Evolutionary conservation across 2,888 invertebrate species (phyloP), one percentile per base, ranked within the genome.

Genomic region (Hypselothyrea guttata): DNA sequence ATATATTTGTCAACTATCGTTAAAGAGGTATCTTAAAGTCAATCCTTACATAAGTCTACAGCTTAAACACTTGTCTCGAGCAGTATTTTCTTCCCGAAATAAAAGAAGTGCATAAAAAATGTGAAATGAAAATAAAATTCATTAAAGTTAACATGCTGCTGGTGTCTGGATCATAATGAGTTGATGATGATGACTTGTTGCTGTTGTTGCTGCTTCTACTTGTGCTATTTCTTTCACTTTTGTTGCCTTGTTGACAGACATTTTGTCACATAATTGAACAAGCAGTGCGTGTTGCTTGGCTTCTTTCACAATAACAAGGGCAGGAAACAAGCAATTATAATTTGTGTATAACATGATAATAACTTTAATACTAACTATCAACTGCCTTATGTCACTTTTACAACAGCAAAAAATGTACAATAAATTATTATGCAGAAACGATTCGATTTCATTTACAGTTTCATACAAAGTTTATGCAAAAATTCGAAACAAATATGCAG

Each of bases 201-300:
- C 60, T 56, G 47, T 53, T 51, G 62, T 46, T 53, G 53, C 47
- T 48, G 40, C 47, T 64, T 64, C 49, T 70, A n/a, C n/a, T n/a
- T n/a, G n/a, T n/a, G n/a, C n/a, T n/a, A n/a, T n/a, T n/a, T n/a
- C 69, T 70, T 70, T 70, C 75, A 70, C 70, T 70, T 61, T 7
- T 68, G 75, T 40, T 57, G 45, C 52, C 73, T 64, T 65, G 81
- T 79, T 81, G 81, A 86, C 81, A 85, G 84, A 83, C 84, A 75
- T 83, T 85, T 85, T 85, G 85, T 78, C 86, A 82, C 86, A 78
- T 86, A 71, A 75, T 86, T 81, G 60, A 75, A 72, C 81, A 83
- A 62, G 79, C 75, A 61, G 68, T 71, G 60, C 46, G 33, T 53
- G 40, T 56, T 49, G 27, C 44, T 45, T 30, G 5, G 22, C 34